These are phyloP conservation scores for Bombus vancouverensis DNA, from an alignment of 1,140 invertebrate species.

Conservation along the genomic window DNA sequence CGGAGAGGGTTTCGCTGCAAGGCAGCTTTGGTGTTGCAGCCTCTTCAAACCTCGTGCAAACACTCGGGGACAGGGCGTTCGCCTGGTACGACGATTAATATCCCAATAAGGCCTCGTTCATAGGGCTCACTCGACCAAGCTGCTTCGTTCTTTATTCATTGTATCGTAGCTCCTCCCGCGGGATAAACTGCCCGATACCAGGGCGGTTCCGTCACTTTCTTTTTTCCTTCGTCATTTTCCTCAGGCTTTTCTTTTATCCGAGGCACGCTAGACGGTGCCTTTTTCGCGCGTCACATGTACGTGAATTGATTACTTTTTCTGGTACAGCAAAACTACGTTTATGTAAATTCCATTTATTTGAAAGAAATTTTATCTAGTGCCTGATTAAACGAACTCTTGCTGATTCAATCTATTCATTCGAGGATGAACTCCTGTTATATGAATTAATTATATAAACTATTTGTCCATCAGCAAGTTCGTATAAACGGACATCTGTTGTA, in stretches of 20 bases:
- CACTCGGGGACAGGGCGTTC: conserved; percentile 71
- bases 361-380: neutral
- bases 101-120: conserved; percentile 76
- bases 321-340: neutral
- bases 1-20: conserved; percentile 56
- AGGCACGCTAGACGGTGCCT: neutral
- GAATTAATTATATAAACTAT: no score
- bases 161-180: conserved; percentile 63
- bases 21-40: conserved; percentile 75
- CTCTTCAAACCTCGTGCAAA: conserved; percentile 78
- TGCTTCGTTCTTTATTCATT: conserved; percentile 78
- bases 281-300: neutral
- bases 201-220: conserved; percentile 21
- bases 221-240: neutral
- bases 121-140: conserved; percentile 66
- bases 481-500: neutral
- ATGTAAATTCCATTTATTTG: neutral
- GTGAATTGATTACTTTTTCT: neutral
- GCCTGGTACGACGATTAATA: conserved; percentile 77
- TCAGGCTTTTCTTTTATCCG: neutral
- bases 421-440: no score
- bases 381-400: neutral
- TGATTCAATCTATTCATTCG: neutral
- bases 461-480: neutral
- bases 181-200: conserved; percentile 69